Evolutionary conservation across 2,888 invertebrate species (phyloP), one percentile per base, ranked within the genome.

Genomic region (Pseudoips prasinana): DNA sequence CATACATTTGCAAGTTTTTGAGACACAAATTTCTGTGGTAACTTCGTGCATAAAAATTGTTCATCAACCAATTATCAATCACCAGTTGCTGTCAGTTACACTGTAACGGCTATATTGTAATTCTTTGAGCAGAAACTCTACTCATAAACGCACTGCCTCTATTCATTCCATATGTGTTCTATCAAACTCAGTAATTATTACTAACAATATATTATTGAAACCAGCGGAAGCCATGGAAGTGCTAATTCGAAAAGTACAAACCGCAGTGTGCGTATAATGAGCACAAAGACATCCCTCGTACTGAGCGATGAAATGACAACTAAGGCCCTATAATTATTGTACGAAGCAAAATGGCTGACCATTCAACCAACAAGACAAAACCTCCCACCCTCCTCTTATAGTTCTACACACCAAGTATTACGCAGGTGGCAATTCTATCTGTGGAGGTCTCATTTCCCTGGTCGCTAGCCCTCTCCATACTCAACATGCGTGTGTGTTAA

Each of bases 211-310:
- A 58, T 64, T 64, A 71, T 68, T 51, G 58, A 58, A 59, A 58
- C 65, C 65, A 80, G 72, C 79, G 80, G 82, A 83, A 81, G 66
- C 65, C 62, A 70, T 75, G 68, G 70, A 84, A 83, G 87, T 86
- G 88, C 74, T 87, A 88, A 88, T 87, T 87, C 76, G 87, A 84
- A 82, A 85, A 86, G 74, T 73, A 82, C 68, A 79, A 83, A 86
- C 87, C 85, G 68, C 88, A 81, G 56, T 54, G 58, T 41, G 40
- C 43, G 28, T 42, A 48, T 76, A 81, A 83, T 78, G 73, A 80
- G 73, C 67, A 72, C 62, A 79, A 70, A 82, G 80, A 80, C 76
- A 74, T 70, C 76, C 64, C 70, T 69, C 64, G 63, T 63, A 69
- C 65, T 58, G 57, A 68, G 69, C 85, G 79, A 77, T 77, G 80